These are phyloP conservation scores for Scolanthus callimorphus DNA, from an alignment of 92 coral and sea anemone species.

Conservation along the genomic window DNA sequence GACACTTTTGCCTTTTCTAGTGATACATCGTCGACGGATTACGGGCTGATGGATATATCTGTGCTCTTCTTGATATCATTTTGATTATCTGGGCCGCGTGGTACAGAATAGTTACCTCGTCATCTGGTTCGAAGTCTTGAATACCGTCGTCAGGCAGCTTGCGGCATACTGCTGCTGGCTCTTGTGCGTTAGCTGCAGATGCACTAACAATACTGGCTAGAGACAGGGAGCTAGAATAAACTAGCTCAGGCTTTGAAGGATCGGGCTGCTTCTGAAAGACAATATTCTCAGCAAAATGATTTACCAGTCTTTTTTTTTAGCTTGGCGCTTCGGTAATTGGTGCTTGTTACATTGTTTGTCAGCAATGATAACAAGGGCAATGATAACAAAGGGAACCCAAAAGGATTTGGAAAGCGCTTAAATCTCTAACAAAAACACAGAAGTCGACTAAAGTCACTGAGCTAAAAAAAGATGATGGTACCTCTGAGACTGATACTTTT, in stretches of 20 bases:
- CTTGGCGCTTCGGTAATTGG: background rate
- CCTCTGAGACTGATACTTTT: too few relatives aligned
- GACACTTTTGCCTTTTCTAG: background rate
- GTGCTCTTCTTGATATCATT: constrained; percentile 3
- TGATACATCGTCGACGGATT: constrained; percentile 6
- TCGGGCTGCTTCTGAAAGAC: constrained; percentile 1
- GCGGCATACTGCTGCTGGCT: background rate
- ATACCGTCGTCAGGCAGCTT: background rate
- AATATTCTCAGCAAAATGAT: background rate
- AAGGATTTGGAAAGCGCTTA: too few relatives aligned
- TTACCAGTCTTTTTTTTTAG: constrained; percentile 1
- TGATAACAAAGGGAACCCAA: too few relatives aligned
- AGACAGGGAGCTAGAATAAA: constrained; percentile 6
- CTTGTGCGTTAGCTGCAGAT: constrained; percentile 4
- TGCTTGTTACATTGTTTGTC: background rate
- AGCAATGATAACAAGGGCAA: too few relatives aligned
- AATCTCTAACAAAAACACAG: too few relatives aligned
- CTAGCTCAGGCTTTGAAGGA: background rate
- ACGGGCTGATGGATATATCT: constrained; percentile 9
- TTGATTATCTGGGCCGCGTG: too few relatives aligned
- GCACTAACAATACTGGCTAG: constrained; percentile 1
- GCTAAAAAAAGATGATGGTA: too few relatives aligned
- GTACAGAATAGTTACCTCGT: background rate
- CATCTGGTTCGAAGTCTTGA: constrained; percentile 1
- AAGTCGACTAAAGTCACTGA: too few relatives aligned